Evolutionary conservation across 2,113 vertebrate species (phyloP).

Genomic region (Saimiri boliviensis): DNA sequence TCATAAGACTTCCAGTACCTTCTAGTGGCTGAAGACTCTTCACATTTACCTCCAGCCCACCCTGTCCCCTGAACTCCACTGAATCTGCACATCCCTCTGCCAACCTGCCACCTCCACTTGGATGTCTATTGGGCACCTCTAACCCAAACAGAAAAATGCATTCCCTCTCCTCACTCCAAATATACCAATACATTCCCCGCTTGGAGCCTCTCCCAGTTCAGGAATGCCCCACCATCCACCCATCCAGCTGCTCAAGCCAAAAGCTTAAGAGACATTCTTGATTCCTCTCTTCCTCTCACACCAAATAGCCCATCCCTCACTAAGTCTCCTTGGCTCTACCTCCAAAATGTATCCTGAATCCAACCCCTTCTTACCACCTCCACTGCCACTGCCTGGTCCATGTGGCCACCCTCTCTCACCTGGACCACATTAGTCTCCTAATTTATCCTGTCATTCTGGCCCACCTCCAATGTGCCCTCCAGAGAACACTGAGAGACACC

Average conservation of each 20-base stretch:
- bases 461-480: background rate
- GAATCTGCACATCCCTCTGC: background rate
- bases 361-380: background rate
- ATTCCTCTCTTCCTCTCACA: background rate
- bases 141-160: background rate
- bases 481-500: background rate
- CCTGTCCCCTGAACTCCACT: background rate
- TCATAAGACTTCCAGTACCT: rapidly evolving
- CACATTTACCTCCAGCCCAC: background rate
- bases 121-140: background rate
- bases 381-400: background rate
- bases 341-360: background rate
- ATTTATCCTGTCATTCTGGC: background rate
- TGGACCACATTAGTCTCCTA: background rate
- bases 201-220: background rate
- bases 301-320: background rate
- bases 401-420: background rate
- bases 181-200: background rate
- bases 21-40: background rate
- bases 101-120: background rate
- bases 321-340: background rate
- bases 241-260: background rate
- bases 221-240: background rate
- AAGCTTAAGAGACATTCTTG: no score
- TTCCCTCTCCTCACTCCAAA: background rate